A percentile compares a stretch with the other conserved stretches of the same genome.
phyloP scores from a whole-genome alignment of 1,140 invertebrate species.

The Nasonia vitripennis region DNA sequence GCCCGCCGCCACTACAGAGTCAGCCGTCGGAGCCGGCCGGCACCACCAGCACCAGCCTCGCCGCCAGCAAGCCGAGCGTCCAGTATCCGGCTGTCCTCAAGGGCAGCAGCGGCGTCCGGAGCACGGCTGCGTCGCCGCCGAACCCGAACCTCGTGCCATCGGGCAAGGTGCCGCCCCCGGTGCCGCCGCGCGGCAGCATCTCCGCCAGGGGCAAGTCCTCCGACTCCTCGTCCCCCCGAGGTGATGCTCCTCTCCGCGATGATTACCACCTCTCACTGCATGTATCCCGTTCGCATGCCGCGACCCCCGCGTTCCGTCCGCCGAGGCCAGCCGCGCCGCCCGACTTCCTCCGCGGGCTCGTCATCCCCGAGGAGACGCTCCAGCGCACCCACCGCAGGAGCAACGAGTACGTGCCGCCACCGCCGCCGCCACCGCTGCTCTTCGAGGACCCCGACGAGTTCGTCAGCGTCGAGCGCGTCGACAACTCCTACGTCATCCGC shows the following conservation, averaged over 20 bases:
- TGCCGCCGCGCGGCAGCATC: slow-evolving; percentile 84
- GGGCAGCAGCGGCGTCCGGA: slow-evolving; percentile 71
- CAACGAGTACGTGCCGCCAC: slow-evolving; percentile 55
- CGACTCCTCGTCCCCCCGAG: slow-evolving; percentile 66
- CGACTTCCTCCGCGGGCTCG: neutral
- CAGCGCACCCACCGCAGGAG: neutral
- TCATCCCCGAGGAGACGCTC: neutral
- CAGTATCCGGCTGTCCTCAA: slow-evolving; percentile 84
- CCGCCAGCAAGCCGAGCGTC: slow-evolving; percentile 68
- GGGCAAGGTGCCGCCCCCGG: slow-evolving; percentile 84
- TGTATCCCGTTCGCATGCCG: slow-evolving; percentile 27
- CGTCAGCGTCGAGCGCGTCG: slow-evolving; percentile 64
- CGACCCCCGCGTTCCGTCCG: neutral
- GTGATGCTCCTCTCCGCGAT: slow-evolving; percentile 67
- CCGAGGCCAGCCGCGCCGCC: neutral
- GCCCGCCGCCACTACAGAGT: slow-evolving; percentile 75
- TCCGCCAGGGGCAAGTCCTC: slow-evolving; percentile 57
- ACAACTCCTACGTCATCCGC: slow-evolving; percentile 65
- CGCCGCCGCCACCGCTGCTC: slow-evolving; percentile 29
- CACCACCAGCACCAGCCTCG: slow-evolving; percentile 63
- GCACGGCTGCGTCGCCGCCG: slow-evolving; percentile 62
- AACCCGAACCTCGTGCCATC: slow-evolving; percentile 69
- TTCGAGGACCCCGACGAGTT: slow-evolving; percentile 66
- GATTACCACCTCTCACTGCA: slow-evolving; percentile 57
- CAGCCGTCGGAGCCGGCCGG: slow-evolving; percentile 57